Evolutionary conservation across 2,113 vertebrate species (phyloP), one percentile per base, ranked within the genome.

Genomic region (Entelurus aequoreus): DNA sequence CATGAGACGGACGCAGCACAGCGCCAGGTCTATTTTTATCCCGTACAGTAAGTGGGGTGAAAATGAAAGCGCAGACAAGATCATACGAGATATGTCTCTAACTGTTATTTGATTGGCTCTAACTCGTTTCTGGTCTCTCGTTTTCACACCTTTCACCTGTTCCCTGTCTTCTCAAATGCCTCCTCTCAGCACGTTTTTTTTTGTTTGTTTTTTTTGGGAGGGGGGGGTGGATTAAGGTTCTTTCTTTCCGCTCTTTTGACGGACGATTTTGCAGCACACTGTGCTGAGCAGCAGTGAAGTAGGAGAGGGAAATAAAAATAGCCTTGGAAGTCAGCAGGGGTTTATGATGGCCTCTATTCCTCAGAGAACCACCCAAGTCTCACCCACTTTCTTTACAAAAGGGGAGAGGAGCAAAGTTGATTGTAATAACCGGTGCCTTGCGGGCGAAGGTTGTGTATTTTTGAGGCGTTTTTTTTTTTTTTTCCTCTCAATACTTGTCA

Each of bases 231-330:
- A 54, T 28, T 49, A 67, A 69, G 48, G 71, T 63, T 79, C 57
- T 13, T 68, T 54, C 53, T 64, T 68, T 53, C 60, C 4, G 11
- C 28, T 53, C 61, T 65, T 68, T 49, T 16, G 53, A 75, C 14
- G 4, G 55, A 46, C 56, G 19, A 63, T 80, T 76, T 68, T 68
- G 59, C 58, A 71, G 63, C 68, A 68, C 7, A 58, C 74, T 82
- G 79, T 68, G 81, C 75, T 2, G 52, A 85, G 68, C 69, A 73
- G 72, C 72, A 63, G 65, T 62, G 68, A 65, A 73, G 68, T 81
- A 72, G 63, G 60, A 61, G 76, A 70, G 66, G 56, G 74, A 82
- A 84, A 84, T 85, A 85, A 85, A 85, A 85, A 87, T 87, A 87
- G 83, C 80, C 72, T 69, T 70, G 76, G 69, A 71, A 76, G 76